Evolutionary conservation across 2,888 invertebrate genomes (phyloP), one percentile per base, ranked within the genome.

Genomic region (Petrophora chlorosata): DNA sequence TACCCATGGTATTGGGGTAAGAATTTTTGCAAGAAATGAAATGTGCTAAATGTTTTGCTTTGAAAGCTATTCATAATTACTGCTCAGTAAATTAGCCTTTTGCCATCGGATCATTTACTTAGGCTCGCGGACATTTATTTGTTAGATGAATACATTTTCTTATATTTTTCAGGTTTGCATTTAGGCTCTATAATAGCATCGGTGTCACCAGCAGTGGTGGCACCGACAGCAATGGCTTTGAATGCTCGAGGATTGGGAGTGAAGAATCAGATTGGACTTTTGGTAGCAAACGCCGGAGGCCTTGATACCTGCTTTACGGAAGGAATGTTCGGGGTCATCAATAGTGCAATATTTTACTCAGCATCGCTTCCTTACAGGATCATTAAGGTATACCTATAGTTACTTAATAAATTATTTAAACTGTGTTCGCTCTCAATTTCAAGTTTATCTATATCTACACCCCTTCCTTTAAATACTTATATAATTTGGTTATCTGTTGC

Each of bases 281-380:
- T 99, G 42, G 96, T 99, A 16, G 96, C 97, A 32, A 99, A 99
- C 2, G 95, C 98, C 0, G 95, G 98, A 8, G 97, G 98, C 32
- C 94, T 99, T 36, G 98, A 99, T 76, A 98, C 99, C 74, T 97
- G 98, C 0, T 92, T 96, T 13, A 98, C 98, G 0, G 99, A 99
- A 39, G 98, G 98, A 43, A 93, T 96, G 56, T 99, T 96, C 71
- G 97, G 98, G 36, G 95, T 99, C 34, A 92, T 97, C 55, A 94
- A 96, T 63, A 96, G 96, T 61, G 94, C 98, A 26, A 94, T 97
- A 92, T 97, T 97, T 76, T 94, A 94, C 5, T 91, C 94, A 39
- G 94, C 95, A 70, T 91, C 94, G 9, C 68, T 94, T 4, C 88
- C 91, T 38, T 94, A 93, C 67, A 82, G 65, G 55, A 80, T 88